Base-by-base conservation (phyloP, 2,888 invertebrate genomes). In the Spilarctia lutea region DNA sequence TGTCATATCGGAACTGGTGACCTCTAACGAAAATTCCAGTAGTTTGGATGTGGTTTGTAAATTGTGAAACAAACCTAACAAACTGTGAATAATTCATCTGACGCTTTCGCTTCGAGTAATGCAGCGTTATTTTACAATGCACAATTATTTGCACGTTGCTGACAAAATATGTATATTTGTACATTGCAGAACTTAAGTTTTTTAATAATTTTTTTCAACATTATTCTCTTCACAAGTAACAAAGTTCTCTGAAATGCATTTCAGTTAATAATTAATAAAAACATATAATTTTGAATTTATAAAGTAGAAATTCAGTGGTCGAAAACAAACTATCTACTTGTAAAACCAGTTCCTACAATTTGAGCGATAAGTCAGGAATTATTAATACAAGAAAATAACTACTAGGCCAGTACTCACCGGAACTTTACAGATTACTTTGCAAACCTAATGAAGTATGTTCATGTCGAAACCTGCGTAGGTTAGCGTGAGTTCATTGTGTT, bases 31-130 rank as follows among this genome's bases (percentile, higher is more conserved):
- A 66, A 66, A 75, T 72, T 65, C 76, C 65, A 30, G 63, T 65
- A 56, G 81, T 76, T 45, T 81, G 71, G 78, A 73, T 78, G 73
- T 69, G 65, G 72, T 30, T 71, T 71, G 63, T 65, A 71, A 71
- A 65, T 65, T 65, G 70, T 75, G 74, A 78, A 74, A 81, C 75
- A 88, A 91, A 90, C 86, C 81, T 85, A 81, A 85, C 88, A 87
- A 89, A 89, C 87, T 88, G 88, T 87, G 84, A 87, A 90, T 91
- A 92, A 88, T 87, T 90, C 86, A 88, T 89, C 92, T 91, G 87
- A 91, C 90, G 88, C 93, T 95, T 94, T 95, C 94, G 89, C 89
- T 85, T 93, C 93, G 89, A 90, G 87, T 89, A 89, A 91, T 80
- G 74, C 87, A 89, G 90, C 87, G 83, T 86, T 89, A 90, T 91